Conservation (phyloP, 2,888 invertebrate species). For the Blera fallax region DNA sequence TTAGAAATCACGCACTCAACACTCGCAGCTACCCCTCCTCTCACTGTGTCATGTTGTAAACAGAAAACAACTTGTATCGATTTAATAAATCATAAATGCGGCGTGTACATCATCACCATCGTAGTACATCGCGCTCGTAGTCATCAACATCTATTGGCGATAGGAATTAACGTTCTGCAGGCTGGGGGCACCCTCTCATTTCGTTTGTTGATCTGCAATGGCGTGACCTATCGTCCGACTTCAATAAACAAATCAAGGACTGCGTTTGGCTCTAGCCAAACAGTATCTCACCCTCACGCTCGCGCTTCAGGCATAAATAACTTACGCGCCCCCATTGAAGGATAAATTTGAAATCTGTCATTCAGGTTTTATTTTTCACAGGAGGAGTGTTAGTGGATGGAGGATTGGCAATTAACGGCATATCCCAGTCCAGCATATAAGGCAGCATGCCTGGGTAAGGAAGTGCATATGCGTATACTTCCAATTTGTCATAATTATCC, state of each 20-base stretch:
- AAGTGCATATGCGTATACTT: neutral
- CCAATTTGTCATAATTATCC: conserved; percentile 58
- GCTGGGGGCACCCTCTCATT: neutral
- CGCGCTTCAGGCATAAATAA: conserved; percentile 43
- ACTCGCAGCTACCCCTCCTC: neutral
- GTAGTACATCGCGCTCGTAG: conserved; percentile 1
- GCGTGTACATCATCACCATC: conserved; percentile 54
- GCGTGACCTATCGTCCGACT: conserved; percentile 69
- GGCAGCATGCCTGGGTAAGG: too few species aligned
- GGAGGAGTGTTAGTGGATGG: neutral
- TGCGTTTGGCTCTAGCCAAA: conserved; percentile 48
- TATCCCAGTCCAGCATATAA: conserved; percentile 15
- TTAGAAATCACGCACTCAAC: conserved; percentile 47
- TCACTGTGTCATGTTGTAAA: conserved; percentile 10
- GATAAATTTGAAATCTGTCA: conserved; percentile 69
- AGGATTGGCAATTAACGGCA: conserved; percentile 44
- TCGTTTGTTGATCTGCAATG: conserved; percentile 45
- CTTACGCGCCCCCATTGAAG: neutral
- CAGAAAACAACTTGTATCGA: conserved; percentile 69
- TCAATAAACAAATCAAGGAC: conserved; percentile 68
- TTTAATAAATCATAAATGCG: conserved; percentile 70
- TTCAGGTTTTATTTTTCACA: conserved; percentile 31
- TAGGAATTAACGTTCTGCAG: conserved; percentile 46
- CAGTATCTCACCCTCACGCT: conserved; percentile 15
- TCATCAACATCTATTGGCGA: conserved; percentile 34